phyloP scores from a whole-genome alignment of 2,888 invertebrate genomes.

The Caenorhabditis plicata region DNA sequence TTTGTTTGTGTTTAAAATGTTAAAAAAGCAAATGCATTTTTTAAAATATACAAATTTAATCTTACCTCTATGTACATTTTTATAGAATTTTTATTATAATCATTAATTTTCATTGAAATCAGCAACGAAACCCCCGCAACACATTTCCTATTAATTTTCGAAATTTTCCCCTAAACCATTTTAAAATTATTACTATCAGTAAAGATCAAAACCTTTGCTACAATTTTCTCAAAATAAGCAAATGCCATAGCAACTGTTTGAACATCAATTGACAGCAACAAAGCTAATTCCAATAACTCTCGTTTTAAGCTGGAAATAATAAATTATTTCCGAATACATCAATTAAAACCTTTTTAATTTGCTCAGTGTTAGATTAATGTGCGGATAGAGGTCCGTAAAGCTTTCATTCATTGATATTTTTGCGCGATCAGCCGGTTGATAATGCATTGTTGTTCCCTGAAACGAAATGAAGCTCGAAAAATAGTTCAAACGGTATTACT shows the following conservation, averaged over 20 bases:
- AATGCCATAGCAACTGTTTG: slow-evolving; percentile 92
- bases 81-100: slow-evolving; percentile 86
- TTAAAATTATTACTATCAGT: neutral
- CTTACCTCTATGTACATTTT: slow-evolving; percentile 83
- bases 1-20: no score
- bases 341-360: slow-evolving; percentile 82
- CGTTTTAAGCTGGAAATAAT: slow-evolving; percentile 78
- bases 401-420: slow-evolving; percentile 96
- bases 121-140: slow-evolving; percentile 92
- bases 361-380: slow-evolving; percentile 88
- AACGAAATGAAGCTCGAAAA: neutral
- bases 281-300: slow-evolving; percentile 75
- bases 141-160: slow-evolving; percentile 90
- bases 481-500: slow-evolving; percentile 61
- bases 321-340: neutral
- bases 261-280: slow-evolving; percentile 77
- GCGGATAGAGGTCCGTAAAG: slow-evolving; percentile 90
- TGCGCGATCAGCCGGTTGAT: slow-evolving; percentile 72
- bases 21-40: no score
- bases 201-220: slow-evolving; percentile 72
- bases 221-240: slow-evolving; percentile 96
- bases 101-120: slow-evolving; percentile 92
- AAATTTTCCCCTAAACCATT: slow-evolving; percentile 75
- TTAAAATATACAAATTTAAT: neutral
- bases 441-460: slow-evolving; percentile 35